phyloP scores from a whole-genome alignment of 2,113 vertebrate genomes.

The Cacatua alba region DNA sequence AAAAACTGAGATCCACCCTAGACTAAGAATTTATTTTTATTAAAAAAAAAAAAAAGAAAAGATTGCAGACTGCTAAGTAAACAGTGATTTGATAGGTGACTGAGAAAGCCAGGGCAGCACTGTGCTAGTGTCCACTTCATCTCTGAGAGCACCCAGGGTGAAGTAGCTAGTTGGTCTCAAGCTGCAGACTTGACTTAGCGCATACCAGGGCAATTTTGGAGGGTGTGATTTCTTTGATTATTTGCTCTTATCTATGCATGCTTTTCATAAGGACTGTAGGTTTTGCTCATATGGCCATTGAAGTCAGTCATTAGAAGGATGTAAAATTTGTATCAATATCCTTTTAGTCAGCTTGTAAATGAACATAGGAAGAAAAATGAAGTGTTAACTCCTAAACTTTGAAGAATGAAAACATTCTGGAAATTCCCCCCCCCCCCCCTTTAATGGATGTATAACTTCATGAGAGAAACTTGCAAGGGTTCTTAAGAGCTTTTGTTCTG shows the following conservation, averaged over 20 bases:
- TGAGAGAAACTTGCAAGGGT: background rate
- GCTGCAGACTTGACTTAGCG: background rate
- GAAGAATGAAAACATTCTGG: background rate
- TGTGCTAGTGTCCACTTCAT: background rate
- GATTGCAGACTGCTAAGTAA: background rate
- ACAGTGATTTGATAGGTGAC: background rate
- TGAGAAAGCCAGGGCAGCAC: background rate
- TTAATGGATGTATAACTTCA: background rate
- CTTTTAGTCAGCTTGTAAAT: background rate
- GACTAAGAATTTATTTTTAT: background rate
- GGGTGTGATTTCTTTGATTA: background rate
- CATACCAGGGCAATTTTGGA: background rate
- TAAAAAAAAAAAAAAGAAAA: background rate
- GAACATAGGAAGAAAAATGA: background rate
- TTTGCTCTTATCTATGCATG: background rate
- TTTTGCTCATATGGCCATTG: background rate
- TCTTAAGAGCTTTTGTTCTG: background rate
- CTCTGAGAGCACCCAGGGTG: background rate
- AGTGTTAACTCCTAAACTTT: background rate
- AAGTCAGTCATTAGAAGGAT: background rate
- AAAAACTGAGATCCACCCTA: background rate
- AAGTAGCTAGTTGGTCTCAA: background rate
- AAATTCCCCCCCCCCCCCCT: background rate
- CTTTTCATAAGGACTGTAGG: background rate
- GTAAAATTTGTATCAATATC: background rate